Evolutionary conservation across 2,113 vertebrate species (phyloP).

Genomic region (Aleadryas rufinucha): DNA sequence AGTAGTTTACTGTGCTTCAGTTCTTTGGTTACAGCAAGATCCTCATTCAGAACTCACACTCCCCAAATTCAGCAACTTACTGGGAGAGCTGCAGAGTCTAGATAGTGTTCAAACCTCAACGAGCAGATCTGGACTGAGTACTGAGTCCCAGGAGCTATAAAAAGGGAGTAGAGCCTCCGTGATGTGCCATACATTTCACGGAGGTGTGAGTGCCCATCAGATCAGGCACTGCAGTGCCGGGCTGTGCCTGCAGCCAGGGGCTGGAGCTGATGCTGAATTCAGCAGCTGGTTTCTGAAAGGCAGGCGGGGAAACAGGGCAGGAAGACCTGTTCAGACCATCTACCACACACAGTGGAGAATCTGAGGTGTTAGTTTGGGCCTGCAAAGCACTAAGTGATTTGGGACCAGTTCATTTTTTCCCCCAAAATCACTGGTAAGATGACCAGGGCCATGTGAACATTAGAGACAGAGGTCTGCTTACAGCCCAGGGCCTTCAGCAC

Average conservation of each 20-base stretch:
- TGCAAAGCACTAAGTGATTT: not conserved
- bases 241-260: not conserved
- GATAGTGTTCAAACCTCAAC: not conserved
- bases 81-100: not conserved
- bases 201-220: not conserved
- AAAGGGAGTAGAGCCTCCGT: not conserved
- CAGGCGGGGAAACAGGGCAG: not conserved
- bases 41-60: not conserved
- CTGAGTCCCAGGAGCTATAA: not conserved
- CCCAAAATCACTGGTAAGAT: not conserved
- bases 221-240: not conserved
- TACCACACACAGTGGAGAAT: not conserved
- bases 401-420: not conserved
- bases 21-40: not conserved
- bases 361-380: not conserved
- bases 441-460: fast-evolving
- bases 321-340: not conserved
- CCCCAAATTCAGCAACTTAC: not conserved
- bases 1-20: not conserved
- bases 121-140: not conserved
- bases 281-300: not conserved
- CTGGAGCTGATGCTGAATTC: not conserved
- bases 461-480: not conserved
- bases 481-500: not conserved
- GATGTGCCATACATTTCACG: not conserved